Evolutionary conservation across 2,797 vertebrate species (phyloP), one percentile per base, ranked within the genome.

Genomic region (Hemibagrus guttatus): DNA sequence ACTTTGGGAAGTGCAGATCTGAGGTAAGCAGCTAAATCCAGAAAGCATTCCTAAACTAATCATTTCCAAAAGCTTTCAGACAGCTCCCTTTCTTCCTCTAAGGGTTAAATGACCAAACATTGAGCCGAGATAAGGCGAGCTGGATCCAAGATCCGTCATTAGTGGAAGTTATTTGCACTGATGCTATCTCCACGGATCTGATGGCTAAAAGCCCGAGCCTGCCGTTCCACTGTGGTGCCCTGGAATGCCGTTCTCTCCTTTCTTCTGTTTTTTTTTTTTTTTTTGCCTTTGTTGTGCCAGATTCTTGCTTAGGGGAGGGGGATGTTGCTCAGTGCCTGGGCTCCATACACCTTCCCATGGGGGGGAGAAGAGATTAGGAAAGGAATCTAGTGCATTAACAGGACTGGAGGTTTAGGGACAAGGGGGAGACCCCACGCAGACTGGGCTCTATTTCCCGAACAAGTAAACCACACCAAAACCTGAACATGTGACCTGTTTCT

Each of bases 281-380:
- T 93, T 91, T 93, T 92, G 89, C 89, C 87, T 92, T 92, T 93
- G 90, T 91, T 90, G 90, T 89, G 42, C 89, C 82, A 87, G 86
- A 84, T 72, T 59, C 42, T 58, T 56, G 63, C 26, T 46, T 46
- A 35, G n/a, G n/a, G 46, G 82, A 81, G 54, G 39, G 21, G 83
- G 82, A 39, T 87, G 58, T 86, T 86, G 86, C 78, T 88, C 86
- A 89, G 72, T 84, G 79, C 39, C 42, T 39, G 89, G 89, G 88
- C 83, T 81, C 79, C 52, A 88, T 39, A 68, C 17, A 87, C 78
- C 4, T 86, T 83, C 90, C 90, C 90, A 49, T 11, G 80, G 84
- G 91, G 81, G 21, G 58, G 59, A 26, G 64, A 19, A 52, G 75
- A 69, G 35, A 58, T 82, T 82, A 66, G 81, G 81, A 54, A 35